Evolutionary conservation across 2,888 invertebrate genomes (phyloP).

Genomic region (Xestia xanthographa): DNA sequence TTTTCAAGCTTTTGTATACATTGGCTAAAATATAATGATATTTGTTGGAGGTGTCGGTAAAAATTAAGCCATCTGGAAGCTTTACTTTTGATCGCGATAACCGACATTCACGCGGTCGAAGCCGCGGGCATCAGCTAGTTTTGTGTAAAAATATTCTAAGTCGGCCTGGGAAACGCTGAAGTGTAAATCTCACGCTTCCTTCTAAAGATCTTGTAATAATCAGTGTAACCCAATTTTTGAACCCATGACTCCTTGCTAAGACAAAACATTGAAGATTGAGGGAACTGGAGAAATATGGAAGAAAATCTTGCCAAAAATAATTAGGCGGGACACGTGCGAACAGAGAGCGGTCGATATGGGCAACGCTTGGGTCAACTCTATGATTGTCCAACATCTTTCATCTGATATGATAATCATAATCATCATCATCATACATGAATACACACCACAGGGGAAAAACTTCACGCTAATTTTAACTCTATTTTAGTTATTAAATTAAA

Average conservation of each 20-base stretch:
- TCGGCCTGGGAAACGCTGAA: neutral
- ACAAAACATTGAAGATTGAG: neutral
- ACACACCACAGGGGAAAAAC: neutral
- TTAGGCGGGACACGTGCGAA: neutral
- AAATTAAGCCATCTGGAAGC: too few relatives aligned
- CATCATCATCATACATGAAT: neutral
- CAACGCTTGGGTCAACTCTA: neutral
- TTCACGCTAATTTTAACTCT: neutral
- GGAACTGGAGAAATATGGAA: neutral
- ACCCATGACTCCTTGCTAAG: neutral
- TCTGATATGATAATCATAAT: neutral
- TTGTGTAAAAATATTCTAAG: neutral
- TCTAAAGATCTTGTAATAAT: too few relatives aligned
- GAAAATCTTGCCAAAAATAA: neutral
- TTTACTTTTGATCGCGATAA: too few relatives aligned
- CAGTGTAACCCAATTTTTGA: too few relatives aligned
- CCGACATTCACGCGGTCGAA: too few relatives aligned
- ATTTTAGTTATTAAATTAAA: neutral
- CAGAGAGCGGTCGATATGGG: neutral
- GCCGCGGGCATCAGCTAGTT: too few relatives aligned
- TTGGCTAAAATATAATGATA: too few relatives aligned
- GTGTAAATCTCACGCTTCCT: neutral
- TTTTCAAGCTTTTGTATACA: too few relatives aligned
- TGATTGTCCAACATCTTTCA: neutral
- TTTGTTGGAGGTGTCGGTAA: too few relatives aligned